Base-by-base conservation (phyloP, 2,113 vertebrate genomes). In the Stigmatopora argus region DNA sequence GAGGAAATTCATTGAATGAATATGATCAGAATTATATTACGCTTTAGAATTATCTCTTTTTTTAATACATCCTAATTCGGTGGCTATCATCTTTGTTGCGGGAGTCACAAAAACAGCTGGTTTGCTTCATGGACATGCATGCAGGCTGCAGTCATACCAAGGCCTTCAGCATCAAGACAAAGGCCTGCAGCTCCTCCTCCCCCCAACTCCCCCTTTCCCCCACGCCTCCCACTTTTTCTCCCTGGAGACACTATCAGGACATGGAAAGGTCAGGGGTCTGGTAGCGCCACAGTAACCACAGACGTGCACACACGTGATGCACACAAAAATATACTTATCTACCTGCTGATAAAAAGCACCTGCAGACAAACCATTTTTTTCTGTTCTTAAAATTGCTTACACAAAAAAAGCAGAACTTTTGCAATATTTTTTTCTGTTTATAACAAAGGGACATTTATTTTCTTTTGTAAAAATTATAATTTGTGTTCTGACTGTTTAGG, bases 251-350 rank as follows among this genome's bases (percentile, higher is more conserved):
- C 74, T 78, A 90, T 90, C 82, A 85, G 85, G 80, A 90, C 87
- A 89, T 79, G 79, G 77, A 87, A 89, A 90, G 90, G 88, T 91
- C 89, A 90, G 77, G 72, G 87, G 86, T 86, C 80, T 75, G 78
- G 64, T 46, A 71, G 78, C 66, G 49, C 51, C 5, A 55, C 69
- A 70, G 78, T 67, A 66, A 72, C 62, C 71, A 52, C 70, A 82
- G n/a, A 70, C 71, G 70, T 66, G 62, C 66, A 70, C 64, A 68
- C 68, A 70, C 61, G 67, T 62, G 21, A 52, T 48, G 48, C 56
- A 49, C 62, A 63, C 62, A 12, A 18, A 51, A 47, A 51, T 45
- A 52, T 46, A 68, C 66, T 73, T 34, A 2, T 52, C 64, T 73
- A 80, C 82, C 64, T 69, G 66, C 73, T 46, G 34, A 11, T 67